Conservation (phyloP, 2,797 vertebrate genomes). For the Chaetophractus vellerosus region DNA sequence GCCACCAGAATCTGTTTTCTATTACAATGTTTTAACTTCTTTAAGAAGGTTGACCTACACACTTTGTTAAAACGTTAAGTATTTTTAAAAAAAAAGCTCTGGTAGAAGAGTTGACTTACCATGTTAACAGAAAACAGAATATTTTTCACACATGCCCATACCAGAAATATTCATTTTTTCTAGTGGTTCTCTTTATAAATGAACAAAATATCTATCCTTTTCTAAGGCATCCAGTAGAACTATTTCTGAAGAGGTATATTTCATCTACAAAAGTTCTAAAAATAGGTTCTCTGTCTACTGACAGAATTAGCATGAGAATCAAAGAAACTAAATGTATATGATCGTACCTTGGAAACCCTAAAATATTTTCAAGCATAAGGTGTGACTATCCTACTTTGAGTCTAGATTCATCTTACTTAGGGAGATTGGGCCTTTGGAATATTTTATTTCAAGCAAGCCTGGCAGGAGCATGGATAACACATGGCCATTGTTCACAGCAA, state of each 20-base stretch:
- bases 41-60: background rate
- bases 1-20: background rate
- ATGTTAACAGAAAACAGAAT: background rate
- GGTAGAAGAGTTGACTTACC: background rate
- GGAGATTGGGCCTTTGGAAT: conserved; percentile 5
- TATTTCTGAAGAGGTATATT: conserved; percentile 48
- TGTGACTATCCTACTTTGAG: conserved; percentile 46
- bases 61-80: background rate
- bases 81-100: conserved; percentile 21
- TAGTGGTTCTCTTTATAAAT: conserved; percentile 54
- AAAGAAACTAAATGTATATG: background rate
- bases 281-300: background rate
- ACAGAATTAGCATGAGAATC: background rate
- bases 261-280: conserved; percentile 43
- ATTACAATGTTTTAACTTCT: background rate
- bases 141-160: background rate
- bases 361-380: conserved; percentile 53
- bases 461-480: background rate
- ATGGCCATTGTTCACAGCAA: background rate
- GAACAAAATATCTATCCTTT: conserved; percentile 48
- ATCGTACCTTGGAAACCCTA: conserved; percentile 11
- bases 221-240: background rate
- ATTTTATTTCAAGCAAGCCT: conserved; percentile 49
- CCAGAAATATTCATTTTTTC: background rate
- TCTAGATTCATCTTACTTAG: conserved; percentile 60